These are phyloP conservation scores for Oryzias dopingdopingensis DNA, from an alignment of 2,797 vertebrate species.

Conservation along the genomic window DNA sequence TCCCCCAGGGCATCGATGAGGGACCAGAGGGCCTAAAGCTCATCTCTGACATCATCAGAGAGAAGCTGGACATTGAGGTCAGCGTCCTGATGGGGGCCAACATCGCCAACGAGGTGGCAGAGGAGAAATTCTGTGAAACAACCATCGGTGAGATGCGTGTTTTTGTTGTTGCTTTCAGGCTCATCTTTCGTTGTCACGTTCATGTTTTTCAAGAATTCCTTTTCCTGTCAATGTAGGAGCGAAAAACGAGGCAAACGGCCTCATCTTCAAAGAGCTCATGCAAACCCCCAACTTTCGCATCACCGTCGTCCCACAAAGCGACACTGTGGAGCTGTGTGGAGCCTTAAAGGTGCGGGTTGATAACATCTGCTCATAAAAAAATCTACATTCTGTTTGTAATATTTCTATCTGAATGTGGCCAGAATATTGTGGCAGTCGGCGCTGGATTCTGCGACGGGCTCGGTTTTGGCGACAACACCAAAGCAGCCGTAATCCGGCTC, in stretches of 20 bases:
- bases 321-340: conserved; percentile 86
- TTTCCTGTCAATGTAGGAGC: conserved; percentile 68
- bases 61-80: conserved; percentile 84
- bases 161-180: not conserved
- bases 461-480: conserved; percentile 85
- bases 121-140: conserved; percentile 91
- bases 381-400: not conserved
- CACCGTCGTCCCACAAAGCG: conserved; percentile 78
- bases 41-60: conserved; percentile 87
- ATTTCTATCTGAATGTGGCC: not conserved
- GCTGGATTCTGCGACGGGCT: conserved; percentile 88
- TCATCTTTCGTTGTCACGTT: not conserved
- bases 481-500: conserved; percentile 87
- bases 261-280: conserved; percentile 83
- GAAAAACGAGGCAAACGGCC: conserved; percentile 73
- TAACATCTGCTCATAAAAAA: too few species aligned
- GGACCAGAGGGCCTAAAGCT: conserved; percentile 83
- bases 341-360: conserved; percentile 79
- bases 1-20: conserved; percentile 82
- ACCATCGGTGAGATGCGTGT: conserved; percentile 79
- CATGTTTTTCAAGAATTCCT: not conserved
- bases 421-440: conserved; percentile 88
- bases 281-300: conserved; percentile 87
- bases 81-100: conserved; percentile 93
- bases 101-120: conserved; percentile 89